These are phyloP conservation scores for Todiramphus saurophagus DNA, from an alignment of 2,113 vertebrate genomes.

Conservation along the genomic window DNA sequence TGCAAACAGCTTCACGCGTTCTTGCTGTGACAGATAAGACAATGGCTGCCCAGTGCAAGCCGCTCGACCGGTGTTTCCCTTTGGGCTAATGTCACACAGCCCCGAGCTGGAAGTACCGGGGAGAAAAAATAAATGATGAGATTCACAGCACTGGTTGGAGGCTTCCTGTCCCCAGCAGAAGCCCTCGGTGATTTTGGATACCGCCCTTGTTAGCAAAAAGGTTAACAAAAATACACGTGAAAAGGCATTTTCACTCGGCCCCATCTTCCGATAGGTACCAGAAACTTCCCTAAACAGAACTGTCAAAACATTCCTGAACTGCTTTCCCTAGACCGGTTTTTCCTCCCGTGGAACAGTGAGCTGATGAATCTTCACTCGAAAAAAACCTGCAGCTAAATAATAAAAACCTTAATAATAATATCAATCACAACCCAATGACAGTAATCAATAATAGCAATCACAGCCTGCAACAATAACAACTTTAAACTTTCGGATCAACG, in stretches of 20 bases:
- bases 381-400: neutral
- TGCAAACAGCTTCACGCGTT: slow-evolving; percentile 77
- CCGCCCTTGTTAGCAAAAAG: neutral
- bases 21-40: slow-evolving; percentile 73
- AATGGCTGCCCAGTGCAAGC: slow-evolving; percentile 79
- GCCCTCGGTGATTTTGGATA: neutral
- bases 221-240: neutral
- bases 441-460: too few relatives aligned
- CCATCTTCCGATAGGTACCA: neutral
- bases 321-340: neutral
- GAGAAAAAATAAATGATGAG: slow-evolving; percentile 78
- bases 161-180: slow-evolving; percentile 45
- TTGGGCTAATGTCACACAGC: slow-evolving; percentile 77
- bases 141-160: slow-evolving; percentile 45
- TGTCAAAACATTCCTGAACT: neutral
- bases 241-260: neutral
- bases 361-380: neutral
- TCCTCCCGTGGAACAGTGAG: accelerated
- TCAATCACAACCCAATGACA: neutral
- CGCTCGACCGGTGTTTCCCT: slow-evolving; percentile 77
- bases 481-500: neutral
- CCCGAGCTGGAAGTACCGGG: slow-evolving; percentile 59
- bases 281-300: slow-evolving; percentile 3
- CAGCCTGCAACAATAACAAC: neutral
- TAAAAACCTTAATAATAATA: neutral